Base-by-base conservation (phyloP, 92 coral and sea anemone species). In the Zoanthus gigantus region DNA sequence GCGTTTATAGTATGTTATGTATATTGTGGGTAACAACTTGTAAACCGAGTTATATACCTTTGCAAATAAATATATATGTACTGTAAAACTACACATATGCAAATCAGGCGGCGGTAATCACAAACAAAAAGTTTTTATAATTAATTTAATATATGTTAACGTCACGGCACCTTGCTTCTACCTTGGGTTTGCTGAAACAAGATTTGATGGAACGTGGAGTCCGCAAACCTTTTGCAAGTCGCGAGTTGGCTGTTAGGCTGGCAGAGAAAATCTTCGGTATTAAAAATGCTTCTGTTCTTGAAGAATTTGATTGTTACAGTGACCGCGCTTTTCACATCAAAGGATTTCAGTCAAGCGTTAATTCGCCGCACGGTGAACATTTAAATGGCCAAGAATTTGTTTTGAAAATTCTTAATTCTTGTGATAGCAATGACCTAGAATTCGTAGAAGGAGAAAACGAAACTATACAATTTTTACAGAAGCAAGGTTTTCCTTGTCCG, bases 301-400 rank as follows among this genome's bases (percentile, higher is more conserved):
- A 44, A 18, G 85, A 81, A 10, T 81, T 81, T 29, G 42, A 63
- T 50, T 79, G 72, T 14, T 79, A 14, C 83, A 79, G 71, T 79
- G 83, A 79, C 42, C 83, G 83, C 63, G 83, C 83, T 42, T 79
- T 79, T 60, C 83, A 79, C 28, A 60, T 79, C 72, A 60, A 58
- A 57, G 83, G 72, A 14, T 50, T 3, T 7, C 6, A 34, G 58
- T 57, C 53, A 42, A 1, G 29, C 4, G 42, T 37, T 66, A 44
- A 31, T 3, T 74, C 79, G 16, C 5, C 56, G 56, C 56, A 7
- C 56, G 9, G 56, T 50, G 56, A 50, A 50, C 56, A 50, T 7
- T 50, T 50, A 50, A 50, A 74, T 5, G 32, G 4, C 58, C 8
- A 17, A 10, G 83, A 79, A 57, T 79, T 57, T 56, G 83, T 79